Base-by-base conservation (phyloP, 2,888 invertebrate genomes). In the Aproaerema taeniolella region DNA sequence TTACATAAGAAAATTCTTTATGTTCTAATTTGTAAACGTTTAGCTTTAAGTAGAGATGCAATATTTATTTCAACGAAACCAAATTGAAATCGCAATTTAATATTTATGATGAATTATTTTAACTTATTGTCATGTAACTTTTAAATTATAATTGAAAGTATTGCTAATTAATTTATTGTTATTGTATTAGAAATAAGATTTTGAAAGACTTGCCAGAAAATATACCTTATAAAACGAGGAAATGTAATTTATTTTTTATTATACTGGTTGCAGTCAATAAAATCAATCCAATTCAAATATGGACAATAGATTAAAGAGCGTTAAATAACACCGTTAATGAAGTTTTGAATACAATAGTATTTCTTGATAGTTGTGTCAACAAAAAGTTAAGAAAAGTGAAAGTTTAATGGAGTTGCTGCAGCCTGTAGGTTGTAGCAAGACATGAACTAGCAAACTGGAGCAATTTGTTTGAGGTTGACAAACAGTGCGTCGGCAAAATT, bases 61-160 rank as follows among this genome's bases (percentile, higher is more conserved):
- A 49, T 44, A 43, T 43, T 42, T 42, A 51, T 50, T 55, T 54
- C 39, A 70, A 63, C 62, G 60, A 77, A 67, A 69, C 79, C 81
- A 79, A 81, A 82, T 67, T 57, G 44, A 68, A 67, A 61, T 61
- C 69, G 69, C 68, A 76, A 73, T 77, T 61, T 51, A 50, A 49
- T 60, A 53, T 60, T 61, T 53, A 60, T 52, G 7, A 34, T 64
- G 62, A 61, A 54, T 54, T 63, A 56, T 55, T 55, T 53, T 58
- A 51, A 54, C 43, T 65, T 58, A 59, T 55, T 58, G 46, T 52
- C 50, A 51, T 45, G 7, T 20, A 20, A 20, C 4, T n/a, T 9
- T 26, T 26, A 26, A 20, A 9, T 26, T 42, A 46, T 50, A 43
- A 46, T 39, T 40, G 45, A 41, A 31, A 38, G 36, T 24, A n/a